Evolutionary conservation across 2,888 invertebrate genomes (phyloP).

Genomic region (Eristalinus sepulchralis): DNA sequence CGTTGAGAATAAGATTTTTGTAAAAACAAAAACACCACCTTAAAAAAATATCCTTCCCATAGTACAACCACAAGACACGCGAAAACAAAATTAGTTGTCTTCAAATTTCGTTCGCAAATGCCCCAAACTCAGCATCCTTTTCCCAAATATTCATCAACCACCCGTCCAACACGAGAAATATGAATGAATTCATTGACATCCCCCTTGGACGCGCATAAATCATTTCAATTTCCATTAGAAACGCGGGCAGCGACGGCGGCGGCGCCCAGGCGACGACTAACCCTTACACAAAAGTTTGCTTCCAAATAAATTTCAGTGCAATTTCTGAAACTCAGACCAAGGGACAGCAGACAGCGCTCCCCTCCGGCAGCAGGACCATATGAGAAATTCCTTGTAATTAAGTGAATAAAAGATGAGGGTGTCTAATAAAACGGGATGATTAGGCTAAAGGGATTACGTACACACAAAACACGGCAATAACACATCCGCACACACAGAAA

Average conservation of each 20-base stretch:
- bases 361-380: neutral
- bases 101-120: neutral
- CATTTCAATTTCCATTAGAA: neutral
- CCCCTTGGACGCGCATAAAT: neutral
- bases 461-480: slow-evolving; percentile 8
- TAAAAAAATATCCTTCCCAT: neutral
- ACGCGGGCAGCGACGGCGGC: neutral
- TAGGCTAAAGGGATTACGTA: slow-evolving; percentile 15
- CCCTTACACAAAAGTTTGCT: neutral
- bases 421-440: slow-evolving; percentile 7
- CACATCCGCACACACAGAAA: neutral
- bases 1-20: too few relatives aligned
- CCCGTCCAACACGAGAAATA: neutral
- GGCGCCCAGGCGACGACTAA: neutral
- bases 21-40: too few relatives aligned
- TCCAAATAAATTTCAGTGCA: neutral
- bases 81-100: neutral
- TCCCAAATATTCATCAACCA: neutral
- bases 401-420: slow-evolving; percentile 12
- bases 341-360: neutral
- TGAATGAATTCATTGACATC: neutral
- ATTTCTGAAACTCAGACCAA: neutral
- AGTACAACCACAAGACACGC: neutral
- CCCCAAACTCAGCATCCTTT: neutral
- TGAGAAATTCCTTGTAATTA: slow-evolving; percentile 25